phyloP scores from a whole-genome alignment of 2,888 invertebrate genomes.

The Catocala sponsa region DNA sequence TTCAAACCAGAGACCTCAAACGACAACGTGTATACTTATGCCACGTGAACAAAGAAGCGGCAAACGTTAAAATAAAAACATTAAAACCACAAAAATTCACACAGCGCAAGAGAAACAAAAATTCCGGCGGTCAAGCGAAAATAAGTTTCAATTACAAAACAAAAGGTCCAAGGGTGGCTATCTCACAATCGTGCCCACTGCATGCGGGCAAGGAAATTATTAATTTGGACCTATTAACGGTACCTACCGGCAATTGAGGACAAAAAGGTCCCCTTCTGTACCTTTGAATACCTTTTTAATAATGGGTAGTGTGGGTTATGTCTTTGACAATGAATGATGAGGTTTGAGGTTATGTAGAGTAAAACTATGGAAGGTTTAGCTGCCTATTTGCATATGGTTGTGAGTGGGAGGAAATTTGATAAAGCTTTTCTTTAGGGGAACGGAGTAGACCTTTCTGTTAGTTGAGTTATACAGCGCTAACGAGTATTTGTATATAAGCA shows the following conservation, averaged over 20 bases:
- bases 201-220: conserved; percentile 78
- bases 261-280: conserved; percentile 70
- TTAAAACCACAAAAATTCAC: conserved; percentile 15
- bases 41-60: too few species aligned
- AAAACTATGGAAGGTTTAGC: conserved; percentile 20
- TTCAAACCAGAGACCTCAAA: too few species aligned
- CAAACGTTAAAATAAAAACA: not conserved
- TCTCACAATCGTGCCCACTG: conserved; percentile 59
- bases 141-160: conserved; percentile 72
- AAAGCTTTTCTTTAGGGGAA: conserved; percentile 15
- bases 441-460: conserved; percentile 2
- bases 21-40: too few species aligned
- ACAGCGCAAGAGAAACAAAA: conserved; percentile 44
- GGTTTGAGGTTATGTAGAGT: conserved; percentile 44
- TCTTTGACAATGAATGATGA: conserved; percentile 67
- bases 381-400: conserved; percentile 16
- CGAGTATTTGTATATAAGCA: too few species aligned
- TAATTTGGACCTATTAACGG: conserved; percentile 78
- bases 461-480: not conserved
- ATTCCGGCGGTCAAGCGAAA: conserved; percentile 63
- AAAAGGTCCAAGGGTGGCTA: conserved; percentile 66
- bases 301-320: conserved; percentile 61
- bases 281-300: conserved; percentile 68
- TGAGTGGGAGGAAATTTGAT: conserved; percentile 11
- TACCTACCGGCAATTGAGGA: conserved; percentile 75